phyloP scores from a whole-genome alignment of 2,113 vertebrate species.

The Oreocharis arfaki region DNA sequence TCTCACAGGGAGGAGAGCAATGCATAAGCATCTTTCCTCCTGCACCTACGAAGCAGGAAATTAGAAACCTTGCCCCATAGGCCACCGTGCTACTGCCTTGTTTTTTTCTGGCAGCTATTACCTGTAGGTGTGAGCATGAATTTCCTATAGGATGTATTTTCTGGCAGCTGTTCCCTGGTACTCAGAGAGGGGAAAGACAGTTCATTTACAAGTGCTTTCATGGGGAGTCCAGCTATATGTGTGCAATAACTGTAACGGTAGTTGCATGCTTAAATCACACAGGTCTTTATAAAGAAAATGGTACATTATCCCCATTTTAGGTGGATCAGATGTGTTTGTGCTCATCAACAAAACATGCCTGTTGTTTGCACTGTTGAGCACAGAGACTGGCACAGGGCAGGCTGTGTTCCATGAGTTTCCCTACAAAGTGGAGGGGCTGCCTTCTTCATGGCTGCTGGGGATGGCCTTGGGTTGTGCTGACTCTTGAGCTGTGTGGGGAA shows the following conservation, averaged over 20 bases:
- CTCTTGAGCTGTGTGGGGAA: not conserved
- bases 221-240: not conserved
- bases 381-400: not conserved
- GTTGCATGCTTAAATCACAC: not conserved
- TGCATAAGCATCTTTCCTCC: not conserved
- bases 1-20: not conserved
- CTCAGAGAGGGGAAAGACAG: not conserved
- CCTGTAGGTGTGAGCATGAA: not conserved
- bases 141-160: not conserved
- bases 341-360: not conserved
- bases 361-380: not conserved
- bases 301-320: not conserved
- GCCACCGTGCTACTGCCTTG: not conserved
- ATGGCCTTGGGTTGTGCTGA: not conserved
- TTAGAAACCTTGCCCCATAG: not conserved
- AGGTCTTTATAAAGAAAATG: not conserved
- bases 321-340: not conserved
- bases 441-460: not conserved
- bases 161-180: not conserved
- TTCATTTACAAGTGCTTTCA: not conserved
- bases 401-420: not conserved
- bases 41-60: not conserved
- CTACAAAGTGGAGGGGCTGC: not conserved
- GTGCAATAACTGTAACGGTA: not conserved
- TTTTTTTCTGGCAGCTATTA: not conserved